phyloP scores from a whole-genome alignment of 1,140 invertebrate species.

The Penaeus chinensis region DNA sequence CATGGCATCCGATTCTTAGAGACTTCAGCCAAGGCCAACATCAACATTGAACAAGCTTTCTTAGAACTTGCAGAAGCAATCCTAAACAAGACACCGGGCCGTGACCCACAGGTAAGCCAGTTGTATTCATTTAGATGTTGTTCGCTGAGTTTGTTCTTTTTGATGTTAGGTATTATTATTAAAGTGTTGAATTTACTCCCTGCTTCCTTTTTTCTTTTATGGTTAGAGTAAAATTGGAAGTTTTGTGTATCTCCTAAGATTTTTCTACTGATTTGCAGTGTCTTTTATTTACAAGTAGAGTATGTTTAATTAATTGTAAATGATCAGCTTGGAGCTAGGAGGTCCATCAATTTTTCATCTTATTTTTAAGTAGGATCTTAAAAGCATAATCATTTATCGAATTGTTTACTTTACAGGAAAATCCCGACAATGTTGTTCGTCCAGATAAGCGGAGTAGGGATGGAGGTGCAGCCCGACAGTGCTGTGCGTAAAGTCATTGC shows the following conservation, averaged over 20 bases:
- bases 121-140: too few relatives aligned
- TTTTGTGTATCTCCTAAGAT: too few relatives aligned
- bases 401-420: constrained; percentile 28
- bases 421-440: constrained; percentile 47
- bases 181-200: too few relatives aligned
- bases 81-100: constrained; percentile 80
- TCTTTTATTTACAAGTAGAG: too few relatives aligned
- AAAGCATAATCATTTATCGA: too few relatives aligned
- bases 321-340: too few relatives aligned
- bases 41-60: constrained; percentile 98
- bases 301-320: too few relatives aligned
- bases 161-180: too few relatives aligned
- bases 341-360: neutral
- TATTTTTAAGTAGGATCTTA: neutral
- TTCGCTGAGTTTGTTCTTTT: too few relatives aligned
- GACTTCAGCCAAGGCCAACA: constrained; percentile 97
- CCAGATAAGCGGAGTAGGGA: constrained; percentile 40
- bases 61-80: constrained; percentile 97
- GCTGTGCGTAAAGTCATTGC: constrained; percentile 48
- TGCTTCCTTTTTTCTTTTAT: too few relatives aligned
- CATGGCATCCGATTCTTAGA: constrained; percentile 98
- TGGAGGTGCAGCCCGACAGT: constrained; percentile 49
- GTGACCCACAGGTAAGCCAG: constrained; percentile 50
- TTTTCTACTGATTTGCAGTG: too few relatives aligned
- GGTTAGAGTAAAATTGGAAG: too few relatives aligned